Evolutionary conservation across 2,113 vertebrate species (phyloP), one percentile per base, ranked within the genome.

Genomic region (Ancistrus triradiatus): DNA sequence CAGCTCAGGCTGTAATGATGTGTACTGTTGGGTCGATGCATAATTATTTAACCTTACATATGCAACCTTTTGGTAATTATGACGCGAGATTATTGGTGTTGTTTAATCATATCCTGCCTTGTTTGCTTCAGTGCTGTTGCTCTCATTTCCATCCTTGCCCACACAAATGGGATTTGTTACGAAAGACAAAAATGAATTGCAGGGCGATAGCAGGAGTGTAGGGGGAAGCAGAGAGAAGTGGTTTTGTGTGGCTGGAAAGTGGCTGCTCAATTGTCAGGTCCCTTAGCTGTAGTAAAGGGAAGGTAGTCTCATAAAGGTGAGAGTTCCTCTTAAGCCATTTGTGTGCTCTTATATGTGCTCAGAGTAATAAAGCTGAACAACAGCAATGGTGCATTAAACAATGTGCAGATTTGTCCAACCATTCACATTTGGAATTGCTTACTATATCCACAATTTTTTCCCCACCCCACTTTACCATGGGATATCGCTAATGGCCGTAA

Each of bases 161-260:
- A 50, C 1, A 3, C 19, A 44, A 70, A 70, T 35, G 25, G 27
- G 27, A 25, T 48, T 14, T 11, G 18, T 25, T 66, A 15, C 18
- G 10, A 50, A 15, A 14, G 40, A 17, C 14, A 46, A 21, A 43
- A 27, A 27, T 43, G 22, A 27, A 42, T 58, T 17, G 25, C 37
- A 43, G 55, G 14, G 13, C 6, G 48, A 11, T 35, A 31, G 37
- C 22, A 14, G 28, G 42, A 50, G 47, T 50, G 43, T 14, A 53
- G n/a, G 13, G 27, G 27, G 18, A 42, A 47, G 21, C 49, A 25
- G 63, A 66, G 51, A 10, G 40, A 40, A 22, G 8, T 55, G 25
- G 15, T 31, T 68, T 40, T 63, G 72, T 68, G 52, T 28, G 46
- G 15, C 33, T 66, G 33, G 44, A 62, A 63, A 68, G 44, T 58